phyloP scores from a whole-genome alignment of 30 jellyfish, hydroid and myxozoan species.

The Sanderia malayensis region DNA sequence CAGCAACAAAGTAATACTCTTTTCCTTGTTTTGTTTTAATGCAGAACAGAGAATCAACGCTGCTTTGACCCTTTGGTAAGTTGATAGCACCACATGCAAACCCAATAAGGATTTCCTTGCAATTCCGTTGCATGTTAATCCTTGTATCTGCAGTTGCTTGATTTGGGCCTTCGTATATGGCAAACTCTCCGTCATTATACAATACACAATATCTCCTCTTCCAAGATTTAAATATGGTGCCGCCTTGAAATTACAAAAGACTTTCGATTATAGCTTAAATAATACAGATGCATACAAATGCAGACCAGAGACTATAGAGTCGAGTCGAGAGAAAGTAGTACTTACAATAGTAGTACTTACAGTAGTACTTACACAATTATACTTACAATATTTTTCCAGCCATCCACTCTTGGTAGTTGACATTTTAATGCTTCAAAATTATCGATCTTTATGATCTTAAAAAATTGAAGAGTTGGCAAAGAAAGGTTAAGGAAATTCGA shows the following conservation, averaged over 20 bases:
- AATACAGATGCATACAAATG: too few relatives aligned
- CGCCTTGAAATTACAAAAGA: constrained; percentile 35
- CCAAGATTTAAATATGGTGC: constrained; percentile 89
- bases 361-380: background rate
- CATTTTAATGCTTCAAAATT: constrained; percentile 34
- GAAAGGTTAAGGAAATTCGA: too few relatives aligned
- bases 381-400: constrained; percentile 72
- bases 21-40: constrained; percentile 47
- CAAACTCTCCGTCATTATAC: constrained; percentile 83
- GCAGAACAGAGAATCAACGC: constrained; percentile 86
- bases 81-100: constrained; percentile 91
- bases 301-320: too few relatives aligned
- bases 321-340: too few relatives aligned
- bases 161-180: constrained; percentile 65
- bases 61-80: constrained; percentile 81
- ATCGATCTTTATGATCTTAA: too few relatives aligned
- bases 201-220: constrained; percentile 66
- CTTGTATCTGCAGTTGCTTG: constrained; percentile 85
- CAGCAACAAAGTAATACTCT: constrained; percentile 74
- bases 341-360: too few relatives aligned
- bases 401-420: constrained; percentile 83
- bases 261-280: too few relatives aligned
- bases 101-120: constrained; percentile 59
- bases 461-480: too few relatives aligned
- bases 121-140: constrained; percentile 57